Evolutionary conservation across 2,888 invertebrate species (phyloP), one percentile per base, ranked within the genome.

Genomic region (Halocaridina rubra): DNA sequence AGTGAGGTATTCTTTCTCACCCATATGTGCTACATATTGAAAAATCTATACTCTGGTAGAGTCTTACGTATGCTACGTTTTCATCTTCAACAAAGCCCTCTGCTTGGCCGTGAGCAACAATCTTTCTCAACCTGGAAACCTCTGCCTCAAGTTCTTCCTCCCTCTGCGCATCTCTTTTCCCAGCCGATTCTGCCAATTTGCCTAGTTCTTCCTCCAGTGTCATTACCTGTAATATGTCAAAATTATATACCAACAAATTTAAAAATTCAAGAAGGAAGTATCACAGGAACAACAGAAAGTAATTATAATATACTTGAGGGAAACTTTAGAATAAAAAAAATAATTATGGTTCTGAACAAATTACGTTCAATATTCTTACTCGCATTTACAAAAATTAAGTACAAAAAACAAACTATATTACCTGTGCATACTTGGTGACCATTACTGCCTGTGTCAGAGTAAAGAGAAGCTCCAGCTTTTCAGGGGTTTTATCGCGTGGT

Each of bases 371-470:
- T n/a, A n/a, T n/a, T n/a, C n/a, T n/a, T n/a, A n/a, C n/a, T n/a
- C n/a, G n/a, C n/a, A n/a, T n/a, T n/a, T n/a, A n/a, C n/a, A n/a
- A n/a, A n/a, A n/a, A n/a, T n/a, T n/a, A n/a, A n/a, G n/a, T n/a
- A n/a, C n/a, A n/a, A n/a, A n/a, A n/a, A n/a, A n/a, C n/a, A n/a
- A n/a, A n/a, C n/a, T n/a, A n/a, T n/a, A n/a, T 84, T 32, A 86
- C 86, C 81, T 86, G 86, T 19, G 80, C 24, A 67, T 81, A 64
- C 19, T 86, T 86, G 39, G 81, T 74, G 75, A 78, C 72, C 86
- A 86, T 86, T 29, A 86, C 86, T 10, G 86, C 78, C 72, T 86
- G 86, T 16, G 77, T 78, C 4, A 81, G 86, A 8, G 81, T 86
- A 53, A 86, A 86, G 53, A 86, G 69, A 59, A 86, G 53, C 80